phyloP scores from a whole-genome alignment of 2,113 vertebrate genomes.

The Oncorhynchus keta region DNA sequence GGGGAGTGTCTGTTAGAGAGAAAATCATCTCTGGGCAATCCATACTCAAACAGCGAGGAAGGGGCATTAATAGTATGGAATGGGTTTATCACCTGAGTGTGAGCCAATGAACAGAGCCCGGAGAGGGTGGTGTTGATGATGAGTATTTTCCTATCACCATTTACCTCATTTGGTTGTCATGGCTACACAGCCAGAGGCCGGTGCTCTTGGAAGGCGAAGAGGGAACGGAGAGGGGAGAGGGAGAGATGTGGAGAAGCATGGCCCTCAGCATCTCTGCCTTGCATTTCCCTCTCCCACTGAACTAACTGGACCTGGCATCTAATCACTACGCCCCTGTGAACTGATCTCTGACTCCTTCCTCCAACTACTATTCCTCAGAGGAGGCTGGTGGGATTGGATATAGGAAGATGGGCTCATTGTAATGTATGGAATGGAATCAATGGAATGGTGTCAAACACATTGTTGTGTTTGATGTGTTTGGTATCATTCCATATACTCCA shows the following conservation, averaged over 20 bases:
- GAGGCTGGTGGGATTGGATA: too few species aligned
- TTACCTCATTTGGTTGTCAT: conserved; percentile 77
- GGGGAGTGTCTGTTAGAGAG: background rate
- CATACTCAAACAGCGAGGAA: background rate
- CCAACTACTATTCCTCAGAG: background rate
- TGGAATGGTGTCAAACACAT: too few species aligned
- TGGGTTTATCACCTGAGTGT: conserved; percentile 15
- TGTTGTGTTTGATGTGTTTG: too few species aligned
- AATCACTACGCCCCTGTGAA: conserved; percentile 8
- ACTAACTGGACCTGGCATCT: conserved; percentile 61
- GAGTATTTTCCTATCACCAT: conserved; percentile 73
- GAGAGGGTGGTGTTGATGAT: conserved; percentile 57
- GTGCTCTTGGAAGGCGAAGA: conserved; percentile 66
- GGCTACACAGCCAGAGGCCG: conserved; percentile 74
- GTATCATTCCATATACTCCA: too few species aligned
- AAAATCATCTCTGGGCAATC: conserved; percentile 11
- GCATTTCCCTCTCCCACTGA: conserved; percentile 15
- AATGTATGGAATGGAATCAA: too few species aligned
- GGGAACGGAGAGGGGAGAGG: conserved; percentile 38
- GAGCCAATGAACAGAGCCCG: conserved; percentile 35
- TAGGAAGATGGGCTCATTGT: too few species aligned
- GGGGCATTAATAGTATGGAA: background rate
- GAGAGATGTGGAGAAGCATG: conserved; percentile 24
- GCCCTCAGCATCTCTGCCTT: conserved; percentile 46
- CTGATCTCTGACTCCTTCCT: conserved; percentile 28